phyloP scores from a whole-genome alignment of 2,113 vertebrate species.

The Aptenodytes forsteri region DNA sequence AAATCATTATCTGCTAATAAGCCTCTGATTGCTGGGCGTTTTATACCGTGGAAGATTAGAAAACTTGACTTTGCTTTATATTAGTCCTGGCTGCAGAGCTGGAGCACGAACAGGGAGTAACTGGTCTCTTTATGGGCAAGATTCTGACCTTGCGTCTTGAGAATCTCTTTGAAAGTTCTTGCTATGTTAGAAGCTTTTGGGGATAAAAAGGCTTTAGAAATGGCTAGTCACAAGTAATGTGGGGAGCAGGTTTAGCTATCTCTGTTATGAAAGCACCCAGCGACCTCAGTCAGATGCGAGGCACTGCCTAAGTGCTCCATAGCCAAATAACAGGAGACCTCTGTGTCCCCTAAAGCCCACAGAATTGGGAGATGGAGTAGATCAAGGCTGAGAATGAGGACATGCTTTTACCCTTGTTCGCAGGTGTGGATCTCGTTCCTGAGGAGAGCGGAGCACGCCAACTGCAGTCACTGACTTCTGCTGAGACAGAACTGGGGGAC shows the following conservation, averaged over 20 bases:
- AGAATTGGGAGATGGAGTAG: neutral
- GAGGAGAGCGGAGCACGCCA: neutral
- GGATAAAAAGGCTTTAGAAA: neutral
- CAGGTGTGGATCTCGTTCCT: neutral
- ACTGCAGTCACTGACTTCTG: neutral
- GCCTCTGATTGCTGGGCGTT: conserved; percentile 24
- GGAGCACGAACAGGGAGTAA: neutral
- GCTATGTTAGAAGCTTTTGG: neutral
- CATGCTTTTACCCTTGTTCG: fast-evolving
- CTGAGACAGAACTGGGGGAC: neutral
- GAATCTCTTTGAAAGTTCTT: neutral
- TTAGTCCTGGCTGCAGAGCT: neutral
- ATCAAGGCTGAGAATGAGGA: neutral
- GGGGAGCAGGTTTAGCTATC: neutral
- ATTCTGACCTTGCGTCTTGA: neutral
- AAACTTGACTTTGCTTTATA: conserved; percentile 1
- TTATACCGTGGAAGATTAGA: neutral
- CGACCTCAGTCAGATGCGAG: fast-evolving
- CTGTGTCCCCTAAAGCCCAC: neutral
- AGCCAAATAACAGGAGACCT: neutral
- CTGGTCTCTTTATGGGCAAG: neutral
- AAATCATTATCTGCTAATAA: conserved; percentile 57
- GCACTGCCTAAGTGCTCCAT: neutral
- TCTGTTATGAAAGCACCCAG: neutral
- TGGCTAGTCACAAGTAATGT: fast-evolving